These are phyloP conservation scores for Rhagonycha lutea DNA, from an alignment of 2,888 invertebrate species.

Conservation along the genomic window DNA sequence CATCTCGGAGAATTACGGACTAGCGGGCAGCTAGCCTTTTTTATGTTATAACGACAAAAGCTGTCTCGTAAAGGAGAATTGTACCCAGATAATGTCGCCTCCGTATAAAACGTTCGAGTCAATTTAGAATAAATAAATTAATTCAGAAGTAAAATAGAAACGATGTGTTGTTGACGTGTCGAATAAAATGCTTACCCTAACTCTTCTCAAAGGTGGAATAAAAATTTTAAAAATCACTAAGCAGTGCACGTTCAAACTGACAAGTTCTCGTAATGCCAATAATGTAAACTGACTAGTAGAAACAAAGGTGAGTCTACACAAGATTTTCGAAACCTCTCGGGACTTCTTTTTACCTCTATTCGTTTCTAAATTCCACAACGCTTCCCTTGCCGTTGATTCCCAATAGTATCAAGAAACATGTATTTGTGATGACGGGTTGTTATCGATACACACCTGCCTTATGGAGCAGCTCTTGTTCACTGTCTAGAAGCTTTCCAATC, in stretches of 20 bases:
- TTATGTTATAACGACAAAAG: slow-evolving; percentile 52
- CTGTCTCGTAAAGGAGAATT: slow-evolving; percentile 47
- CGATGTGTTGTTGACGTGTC: slow-evolving; percentile 8
- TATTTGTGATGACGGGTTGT: slow-evolving; percentile 37
- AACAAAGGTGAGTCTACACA: slow-evolving; percentile 30
- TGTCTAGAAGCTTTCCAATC: slow-evolving; percentile 50
- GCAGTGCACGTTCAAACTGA: slow-evolving; percentile 25
- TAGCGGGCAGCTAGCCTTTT: slow-evolving; percentile 40
- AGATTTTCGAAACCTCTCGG: slow-evolving; percentile 20
- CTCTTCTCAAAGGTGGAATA: slow-evolving; percentile 19
- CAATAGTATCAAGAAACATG: slow-evolving; percentile 33
- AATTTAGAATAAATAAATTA: slow-evolving; percentile 34
- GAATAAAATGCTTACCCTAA: slow-evolving; percentile 12
- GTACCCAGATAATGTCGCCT: slow-evolving; percentile 51
- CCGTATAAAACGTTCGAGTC: slow-evolving; percentile 52
- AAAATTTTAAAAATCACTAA: slow-evolving; percentile 16
- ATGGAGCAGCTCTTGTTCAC: slow-evolving; percentile 40
- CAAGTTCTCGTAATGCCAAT: slow-evolving; percentile 28
- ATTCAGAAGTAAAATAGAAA: not conserved
- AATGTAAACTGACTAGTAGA: slow-evolving; percentile 26
- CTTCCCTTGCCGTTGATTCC: slow-evolving; percentile 31
- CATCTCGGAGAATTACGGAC: slow-evolving; percentile 31
- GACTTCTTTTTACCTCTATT: slow-evolving; percentile 18
- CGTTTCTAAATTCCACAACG: slow-evolving; percentile 29
- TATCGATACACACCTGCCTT: slow-evolving; percentile 35